A percentile compares a stretch with the other conserved stretches of the same genome.
Conservation (phyloP, 2,113 vertebrate genomes). For the Agelaius phoeniceus region DNA sequence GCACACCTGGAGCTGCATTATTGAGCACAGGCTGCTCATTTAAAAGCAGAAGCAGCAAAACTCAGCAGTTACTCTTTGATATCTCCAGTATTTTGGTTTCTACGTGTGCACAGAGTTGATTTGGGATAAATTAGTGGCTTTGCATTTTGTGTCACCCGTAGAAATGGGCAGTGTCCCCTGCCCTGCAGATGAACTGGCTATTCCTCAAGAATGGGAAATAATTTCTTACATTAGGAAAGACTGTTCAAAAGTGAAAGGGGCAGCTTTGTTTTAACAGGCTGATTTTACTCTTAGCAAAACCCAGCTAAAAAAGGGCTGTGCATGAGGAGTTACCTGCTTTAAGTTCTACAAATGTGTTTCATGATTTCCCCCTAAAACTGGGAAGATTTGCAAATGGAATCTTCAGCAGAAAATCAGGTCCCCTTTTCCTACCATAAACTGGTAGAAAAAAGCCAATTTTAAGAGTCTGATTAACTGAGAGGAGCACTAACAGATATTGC, state of each 20-base stretch:
- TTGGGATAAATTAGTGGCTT: background rate
- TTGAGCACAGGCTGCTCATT: background rate
- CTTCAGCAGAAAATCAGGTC: background rate
- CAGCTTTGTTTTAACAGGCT: background rate
- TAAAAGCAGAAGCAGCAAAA: background rate
- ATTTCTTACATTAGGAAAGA: background rate
- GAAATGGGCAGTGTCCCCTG: background rate
- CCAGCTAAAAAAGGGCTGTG: background rate
- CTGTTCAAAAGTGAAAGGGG: background rate
- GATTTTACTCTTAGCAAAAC: background rate
- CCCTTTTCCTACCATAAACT: background rate
- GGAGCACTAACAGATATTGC: background rate
- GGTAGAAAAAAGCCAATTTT: background rate
- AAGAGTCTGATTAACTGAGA: background rate
- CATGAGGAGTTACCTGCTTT: background rate
- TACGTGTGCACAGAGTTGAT: background rate
- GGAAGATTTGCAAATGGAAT: background rate
- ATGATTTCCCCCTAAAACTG: background rate
- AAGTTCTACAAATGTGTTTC: background rate
- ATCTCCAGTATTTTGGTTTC: background rate
- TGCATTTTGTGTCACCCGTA: background rate
- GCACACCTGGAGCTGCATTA: background rate
- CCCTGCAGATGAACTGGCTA: too few species aligned
- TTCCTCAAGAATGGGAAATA: background rate
- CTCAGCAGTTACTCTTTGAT: background rate